Base-by-base conservation (phyloP, 2,888 invertebrate genomes). In the Punctoribates punctum region DNA sequence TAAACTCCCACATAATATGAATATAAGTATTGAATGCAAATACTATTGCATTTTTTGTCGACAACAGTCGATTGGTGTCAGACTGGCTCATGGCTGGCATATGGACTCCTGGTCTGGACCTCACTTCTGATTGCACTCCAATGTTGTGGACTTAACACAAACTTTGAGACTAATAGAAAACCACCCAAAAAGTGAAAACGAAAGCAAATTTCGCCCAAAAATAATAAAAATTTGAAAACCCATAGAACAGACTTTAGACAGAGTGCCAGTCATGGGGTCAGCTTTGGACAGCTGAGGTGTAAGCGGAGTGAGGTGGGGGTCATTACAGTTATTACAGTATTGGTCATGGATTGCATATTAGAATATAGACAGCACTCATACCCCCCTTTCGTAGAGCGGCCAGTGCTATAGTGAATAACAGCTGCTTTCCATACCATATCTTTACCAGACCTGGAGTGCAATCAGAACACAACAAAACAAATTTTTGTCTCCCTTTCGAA, bases 251-350 rank as follows among this genome's bases (percentile, higher is more conserved):
- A 13, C 15, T 6, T 60, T 3, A 23, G 60, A 60, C 2, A 20
- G n/a, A 20, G 6, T 51, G 51, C 15, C n/a, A 51, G 51, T 51
- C 51, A 15, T 65, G 29, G 65, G 65, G 65, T 65, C 65, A 65
- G 65, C 65, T 65, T 65, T 65, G 65, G 65, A 65, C 65, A 65
- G 65, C 65, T 65, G 65, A 65, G 65, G 65, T 65, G 65, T 65
- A 65, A 65, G 65, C 25, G 65, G 65, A 5, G 17, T 3, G 17
- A 15, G 60, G 65, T 20, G 34, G 34, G n/a, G 65, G 65, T 20
- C 34, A 34, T 8, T 34, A 25, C 17, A 65, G 29, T 65, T n/a
- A 65, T 65, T 65, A 65, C 29, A 29, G 27, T 57, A 11, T 29
- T 29, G 27, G 65, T 29, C 29, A 65, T 65, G 65, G 65, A 11